Evolutionary conservation across 1,140 invertebrate genomes (phyloP).

Genomic region (Anoplolepis gracilipes): DNA sequence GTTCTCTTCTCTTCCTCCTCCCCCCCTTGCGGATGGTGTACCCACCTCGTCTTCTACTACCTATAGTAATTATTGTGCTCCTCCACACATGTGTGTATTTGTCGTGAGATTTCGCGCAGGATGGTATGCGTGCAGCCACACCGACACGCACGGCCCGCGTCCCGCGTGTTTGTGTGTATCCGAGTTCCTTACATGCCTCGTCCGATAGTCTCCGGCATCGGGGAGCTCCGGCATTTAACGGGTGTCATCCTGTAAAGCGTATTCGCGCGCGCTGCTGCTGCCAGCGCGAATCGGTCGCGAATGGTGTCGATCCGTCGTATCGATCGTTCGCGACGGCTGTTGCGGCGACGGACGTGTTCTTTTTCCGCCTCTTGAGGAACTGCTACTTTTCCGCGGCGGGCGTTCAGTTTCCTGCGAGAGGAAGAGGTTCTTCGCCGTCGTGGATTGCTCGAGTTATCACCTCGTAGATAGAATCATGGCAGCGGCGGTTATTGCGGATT

Average conservation of each 20-base stretch:
- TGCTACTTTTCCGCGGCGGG: slow-evolving; percentile 50
- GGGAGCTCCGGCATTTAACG: slow-evolving; percentile 80
- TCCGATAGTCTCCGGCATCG: slow-evolving; percentile 78
- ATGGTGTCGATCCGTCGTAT: slow-evolving; percentile 53
- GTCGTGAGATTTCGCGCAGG: slow-evolving; percentile 74
- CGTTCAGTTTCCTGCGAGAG: slow-evolving; percentile 58
- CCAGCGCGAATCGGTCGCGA: slow-evolving; percentile 40
- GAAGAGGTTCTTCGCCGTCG: slow-evolving; percentile 44
- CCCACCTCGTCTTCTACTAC: slow-evolving; percentile 69
- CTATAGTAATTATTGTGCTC: slow-evolving; percentile 84
- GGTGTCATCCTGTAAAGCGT: slow-evolving; percentile 79
- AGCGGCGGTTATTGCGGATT: slow-evolving; percentile 57
- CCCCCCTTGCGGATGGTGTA: slow-evolving; percentile 27
- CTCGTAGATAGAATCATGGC: slow-evolving; percentile 53
- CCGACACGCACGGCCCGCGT: slow-evolving; percentile 53
- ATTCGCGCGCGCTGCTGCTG: slow-evolving; percentile 53
- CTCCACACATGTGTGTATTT: slow-evolving; percentile 80
- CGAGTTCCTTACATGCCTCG: slow-evolving; percentile 80
- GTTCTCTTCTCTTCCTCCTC: slow-evolving; percentile 38
- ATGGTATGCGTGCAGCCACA: slow-evolving; percentile 66
- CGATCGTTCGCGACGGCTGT: slow-evolving; percentile 23
- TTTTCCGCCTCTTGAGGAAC: slow-evolving; percentile 44
- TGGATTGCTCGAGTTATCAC: slow-evolving; percentile 58
- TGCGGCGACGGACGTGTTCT: not conserved
- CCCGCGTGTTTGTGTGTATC: slow-evolving; percentile 64